Evolutionary conservation across 2,888 invertebrate genomes (phyloP), one percentile per base, ranked within the genome.

Genomic region (Chloromyia formosa): DNA sequence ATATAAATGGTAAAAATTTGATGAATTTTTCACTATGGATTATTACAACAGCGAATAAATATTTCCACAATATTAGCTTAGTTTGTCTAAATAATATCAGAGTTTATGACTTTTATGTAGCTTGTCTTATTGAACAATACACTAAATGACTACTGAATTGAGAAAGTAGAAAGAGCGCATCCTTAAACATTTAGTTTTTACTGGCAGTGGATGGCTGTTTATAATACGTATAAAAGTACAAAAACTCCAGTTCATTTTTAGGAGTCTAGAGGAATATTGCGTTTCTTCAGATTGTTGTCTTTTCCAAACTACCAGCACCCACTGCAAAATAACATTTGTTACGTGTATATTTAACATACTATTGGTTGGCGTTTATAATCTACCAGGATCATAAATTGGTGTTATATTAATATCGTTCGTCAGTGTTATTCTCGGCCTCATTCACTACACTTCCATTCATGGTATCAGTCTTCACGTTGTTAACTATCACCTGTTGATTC

Each of bases 211-310:
- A 45, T 69, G 22, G 45, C 49, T 69, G 56, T 69, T 22, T 69
- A 35, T 35, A 16, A 22, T 42, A 73, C 73, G 73, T 76, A 76
- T 76, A 76, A 76, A 76, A 76, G 76, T 76, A 76, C 62, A 76
- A 76, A 76, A 76, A 76, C 74, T 56, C 61, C 61, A n/a, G n/a
- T 20, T 49, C 1, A 12, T 49, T n/a, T 49, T 49, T 49, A 49
- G 49, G 49, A 12, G 3, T 42, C 42, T 9, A n/a, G n/a, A n/a
- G n/a, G n/a, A n/a, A 12, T 9, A n/a, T 49, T 49, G 10, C 49
- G 12, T 3, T 49, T 49, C 3, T 49, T 49, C 5, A 49, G 10
- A 49, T 49, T n/a, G 12, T 12, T 49, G 49, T 49, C 1, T 49
- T 12, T 49, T 49, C 14, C 12, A 10, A 49, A n/a, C 10, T 3